Evolutionary conservation across 2,888 invertebrate genomes (phyloP).

Genomic region (Pherbina coryleti): DNA sequence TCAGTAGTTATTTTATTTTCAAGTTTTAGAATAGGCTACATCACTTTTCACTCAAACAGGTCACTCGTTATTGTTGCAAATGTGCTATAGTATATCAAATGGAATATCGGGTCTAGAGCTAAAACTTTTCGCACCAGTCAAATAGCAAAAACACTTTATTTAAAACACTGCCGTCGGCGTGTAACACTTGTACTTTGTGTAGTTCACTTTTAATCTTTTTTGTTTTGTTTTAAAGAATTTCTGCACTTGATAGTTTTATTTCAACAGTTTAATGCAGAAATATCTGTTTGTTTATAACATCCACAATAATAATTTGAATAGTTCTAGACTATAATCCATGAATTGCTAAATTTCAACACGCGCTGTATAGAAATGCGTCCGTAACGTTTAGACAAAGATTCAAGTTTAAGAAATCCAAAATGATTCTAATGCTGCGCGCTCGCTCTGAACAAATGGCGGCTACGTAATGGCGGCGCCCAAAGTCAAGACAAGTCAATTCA

Average conservation of each 20-base stretch:
- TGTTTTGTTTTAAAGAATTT: not conserved
- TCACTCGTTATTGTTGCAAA: too few species aligned
- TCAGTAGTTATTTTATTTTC: too few species aligned
- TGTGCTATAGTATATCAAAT: too few species aligned
- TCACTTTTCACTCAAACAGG: too few species aligned
- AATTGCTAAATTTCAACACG: not conserved
- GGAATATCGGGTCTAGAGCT: too few species aligned
- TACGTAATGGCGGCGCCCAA: slow-evolving; percentile 43
- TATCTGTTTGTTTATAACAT: not conserved
- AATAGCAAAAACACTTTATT: too few species aligned
- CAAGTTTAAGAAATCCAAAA: slow-evolving; percentile 58
- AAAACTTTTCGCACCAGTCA: too few species aligned
- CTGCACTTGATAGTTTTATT: not conserved
- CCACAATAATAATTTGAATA: not conserved
- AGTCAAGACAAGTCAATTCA: slow-evolving; percentile 23
- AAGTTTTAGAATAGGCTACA: too few species aligned
- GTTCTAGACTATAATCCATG: not conserved
- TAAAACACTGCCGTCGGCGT: too few species aligned
- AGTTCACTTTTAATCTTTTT: not conserved
- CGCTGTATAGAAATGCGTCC: slow-evolving; percentile 53
- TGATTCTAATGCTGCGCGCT: slow-evolving; percentile 55
- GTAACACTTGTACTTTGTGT: too few species aligned
- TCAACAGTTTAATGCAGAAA: not conserved
- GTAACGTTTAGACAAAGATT: slow-evolving; percentile 48
- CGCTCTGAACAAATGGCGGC: slow-evolving; percentile 50